phyloP scores from a whole-genome alignment of 2,797 vertebrate genomes.

The Rhinogobio ventralis region DNA sequence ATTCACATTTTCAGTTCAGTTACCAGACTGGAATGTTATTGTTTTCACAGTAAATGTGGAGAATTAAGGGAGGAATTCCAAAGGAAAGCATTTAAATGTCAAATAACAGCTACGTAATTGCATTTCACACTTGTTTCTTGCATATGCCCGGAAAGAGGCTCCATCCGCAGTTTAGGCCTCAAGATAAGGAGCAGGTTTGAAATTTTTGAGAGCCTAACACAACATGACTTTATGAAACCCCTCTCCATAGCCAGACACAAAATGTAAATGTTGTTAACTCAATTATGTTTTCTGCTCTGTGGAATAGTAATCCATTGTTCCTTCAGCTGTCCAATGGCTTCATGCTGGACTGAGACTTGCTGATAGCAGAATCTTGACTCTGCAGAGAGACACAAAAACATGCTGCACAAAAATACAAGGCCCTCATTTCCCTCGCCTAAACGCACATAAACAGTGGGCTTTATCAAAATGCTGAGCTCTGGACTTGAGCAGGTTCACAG shows the following conservation, averaged over 20 bases:
- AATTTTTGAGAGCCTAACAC: slow-evolving; percentile 44
- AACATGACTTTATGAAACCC: slow-evolving; percentile 43
- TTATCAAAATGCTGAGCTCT: slow-evolving; percentile 40
- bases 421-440: slow-evolving; percentile 38
- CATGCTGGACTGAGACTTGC: slow-evolving; percentile 37
- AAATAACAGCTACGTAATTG: slow-evolving; percentile 37
- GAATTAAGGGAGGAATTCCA: slow-evolving; percentile 24
- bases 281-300: slow-evolving; percentile 52
- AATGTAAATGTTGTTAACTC: slow-evolving; percentile 49
- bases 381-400: slow-evolving; percentile 32
- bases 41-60: not conserved
- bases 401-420: slow-evolving; percentile 2
- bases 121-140: slow-evolving; percentile 29
- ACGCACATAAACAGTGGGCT: slow-evolving; percentile 52
- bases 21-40: slow-evolving; percentile 29
- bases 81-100: slow-evolving; percentile 35
- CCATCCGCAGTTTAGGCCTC: slow-evolving; percentile 26
- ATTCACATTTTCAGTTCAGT: slow-evolving; percentile 36
- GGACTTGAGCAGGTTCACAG: slow-evolving; percentile 34
- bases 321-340: slow-evolving; percentile 26
- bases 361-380: slow-evolving; percentile 55
- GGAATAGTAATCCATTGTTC: slow-evolving; percentile 47
- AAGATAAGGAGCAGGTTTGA: slow-evolving; percentile 30
- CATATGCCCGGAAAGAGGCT: slow-evolving; percentile 15
- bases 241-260: slow-evolving; percentile 46